Evolutionary conservation across 2,797 vertebrate species (phyloP).

Genomic region (Phalloptychus januarius): DNA sequence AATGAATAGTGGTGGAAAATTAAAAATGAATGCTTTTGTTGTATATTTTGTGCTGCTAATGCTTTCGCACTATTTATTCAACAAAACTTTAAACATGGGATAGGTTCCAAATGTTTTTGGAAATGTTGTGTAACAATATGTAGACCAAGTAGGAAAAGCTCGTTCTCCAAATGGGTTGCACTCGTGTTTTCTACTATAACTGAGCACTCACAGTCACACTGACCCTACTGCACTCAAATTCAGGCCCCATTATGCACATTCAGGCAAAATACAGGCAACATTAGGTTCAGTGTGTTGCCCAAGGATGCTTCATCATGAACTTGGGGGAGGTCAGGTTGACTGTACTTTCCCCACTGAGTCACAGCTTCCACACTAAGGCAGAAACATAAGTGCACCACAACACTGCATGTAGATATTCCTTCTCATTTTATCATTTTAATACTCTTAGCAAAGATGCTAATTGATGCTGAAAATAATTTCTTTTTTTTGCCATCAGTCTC

Average conservation of each 20-base stretch:
- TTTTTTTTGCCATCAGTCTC: slow-evolving; percentile 5
- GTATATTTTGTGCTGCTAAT: not conserved
- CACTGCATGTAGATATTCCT: slow-evolving; percentile 2
- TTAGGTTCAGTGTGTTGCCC: not conserved
- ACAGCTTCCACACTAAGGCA: not conserved
- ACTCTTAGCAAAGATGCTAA: slow-evolving; percentile 25
- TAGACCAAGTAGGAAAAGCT: not conserved
- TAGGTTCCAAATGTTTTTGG: not conserved
- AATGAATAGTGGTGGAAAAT: not conserved
- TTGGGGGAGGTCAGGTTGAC: not conserved
- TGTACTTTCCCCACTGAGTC: not conserved
- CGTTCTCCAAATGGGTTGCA: not conserved
- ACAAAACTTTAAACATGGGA: not conserved
- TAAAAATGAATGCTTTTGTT: not conserved
- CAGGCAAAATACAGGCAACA: not conserved
- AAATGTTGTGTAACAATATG: not conserved
- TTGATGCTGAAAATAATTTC: slow-evolving; percentile 22
- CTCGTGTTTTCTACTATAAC: not conserved
- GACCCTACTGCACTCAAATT: not conserved
- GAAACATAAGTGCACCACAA: not conserved
- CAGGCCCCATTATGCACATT: not conserved
- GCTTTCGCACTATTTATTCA: not conserved
- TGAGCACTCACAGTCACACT: not conserved
- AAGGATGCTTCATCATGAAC: not conserved
- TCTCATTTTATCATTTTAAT: not conserved